Conservation (phyloP, 2,888 invertebrate genomes). For the Carabus problematicus region DNA sequence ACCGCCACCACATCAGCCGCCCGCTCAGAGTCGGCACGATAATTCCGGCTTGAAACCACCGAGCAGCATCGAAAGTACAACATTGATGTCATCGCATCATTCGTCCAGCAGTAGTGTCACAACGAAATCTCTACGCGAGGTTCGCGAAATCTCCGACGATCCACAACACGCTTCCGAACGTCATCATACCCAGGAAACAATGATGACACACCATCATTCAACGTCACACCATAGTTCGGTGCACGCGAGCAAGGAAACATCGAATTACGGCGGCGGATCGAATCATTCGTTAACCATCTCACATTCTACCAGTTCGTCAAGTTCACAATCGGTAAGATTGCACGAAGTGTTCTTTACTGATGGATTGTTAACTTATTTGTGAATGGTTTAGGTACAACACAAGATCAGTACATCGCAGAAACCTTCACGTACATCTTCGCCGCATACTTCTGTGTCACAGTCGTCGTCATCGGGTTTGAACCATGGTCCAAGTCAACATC, state of each 20-base stretch:
- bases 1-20: conserved; percentile 68
- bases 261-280: conserved; percentile 61
- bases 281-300: conserved; percentile 71
- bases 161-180: conserved; percentile 61
- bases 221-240: conserved; percentile 71
- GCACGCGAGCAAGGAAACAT: conserved; percentile 70
- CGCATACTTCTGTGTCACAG: conserved; percentile 52
- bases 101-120: conserved; percentile 76
- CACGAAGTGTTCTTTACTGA: not conserved
- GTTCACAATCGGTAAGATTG: conserved; percentile 67
- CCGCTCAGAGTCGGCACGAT: conserved; percentile 50
- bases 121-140: conserved; percentile 69
- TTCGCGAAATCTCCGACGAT: conserved; percentile 59
- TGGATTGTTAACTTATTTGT: not conserved
- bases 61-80: conserved; percentile 67
- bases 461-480: conserved; percentile 58
- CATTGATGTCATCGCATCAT: conserved; percentile 73
- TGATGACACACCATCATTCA: conserved; percentile 71
- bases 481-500: conserved; percentile 61
- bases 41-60: conserved; percentile 44
- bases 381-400: conserved; percentile 53
- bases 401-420: conserved; percentile 56
- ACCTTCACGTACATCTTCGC: conserved; percentile 56
- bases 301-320: conserved; percentile 72
- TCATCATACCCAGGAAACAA: conserved; percentile 70